phyloP scores from a whole-genome alignment of 2,888 invertebrate genomes.

The Augiades crinisus region DNA sequence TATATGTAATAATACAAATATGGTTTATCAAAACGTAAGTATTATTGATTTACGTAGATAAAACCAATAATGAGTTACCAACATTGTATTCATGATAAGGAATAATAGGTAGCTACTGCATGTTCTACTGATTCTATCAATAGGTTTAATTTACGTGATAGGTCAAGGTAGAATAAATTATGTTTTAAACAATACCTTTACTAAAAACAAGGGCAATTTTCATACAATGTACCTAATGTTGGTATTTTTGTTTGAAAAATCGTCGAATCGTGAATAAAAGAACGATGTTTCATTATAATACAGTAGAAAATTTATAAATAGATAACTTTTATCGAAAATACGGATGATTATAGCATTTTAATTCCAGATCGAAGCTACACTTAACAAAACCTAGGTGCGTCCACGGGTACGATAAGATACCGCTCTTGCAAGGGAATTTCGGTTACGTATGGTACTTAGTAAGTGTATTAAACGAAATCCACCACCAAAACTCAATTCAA shows the following conservation, averaged over 20 bases:
- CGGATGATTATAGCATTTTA: too few relatives aligned
- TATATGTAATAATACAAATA: too few relatives aligned
- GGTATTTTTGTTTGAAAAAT: neutral
- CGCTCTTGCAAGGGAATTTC: constrained; percentile 35
- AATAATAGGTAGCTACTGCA: neutral
- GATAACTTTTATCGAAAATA: neutral
- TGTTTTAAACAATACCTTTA: neutral
- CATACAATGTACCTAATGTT: neutral
- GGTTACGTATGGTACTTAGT: constrained; percentile 50
- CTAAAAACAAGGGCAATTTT: neutral
- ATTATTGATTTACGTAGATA: neutral
- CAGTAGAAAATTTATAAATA: too few relatives aligned
- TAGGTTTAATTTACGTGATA: neutral
- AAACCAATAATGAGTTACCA: too few relatives aligned
- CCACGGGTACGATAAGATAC: neutral
- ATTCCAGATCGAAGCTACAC: too few relatives aligned
- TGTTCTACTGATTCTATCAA: constrained; percentile 1
- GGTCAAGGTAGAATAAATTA: constrained; percentile 2
- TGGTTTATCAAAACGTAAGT: too few relatives aligned
- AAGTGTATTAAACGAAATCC: constrained; percentile 81
- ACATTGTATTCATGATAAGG: neutral
- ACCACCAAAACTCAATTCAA: constrained; percentile 80
- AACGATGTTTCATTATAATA: neutral
- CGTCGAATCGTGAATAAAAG: constrained; percentile 31
- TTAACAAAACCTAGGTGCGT: too few relatives aligned